Evolutionary conservation across 2,797 vertebrate genomes (phyloP), one percentile per base, ranked within the genome.

Genomic region (Octomys mimax): DNA sequence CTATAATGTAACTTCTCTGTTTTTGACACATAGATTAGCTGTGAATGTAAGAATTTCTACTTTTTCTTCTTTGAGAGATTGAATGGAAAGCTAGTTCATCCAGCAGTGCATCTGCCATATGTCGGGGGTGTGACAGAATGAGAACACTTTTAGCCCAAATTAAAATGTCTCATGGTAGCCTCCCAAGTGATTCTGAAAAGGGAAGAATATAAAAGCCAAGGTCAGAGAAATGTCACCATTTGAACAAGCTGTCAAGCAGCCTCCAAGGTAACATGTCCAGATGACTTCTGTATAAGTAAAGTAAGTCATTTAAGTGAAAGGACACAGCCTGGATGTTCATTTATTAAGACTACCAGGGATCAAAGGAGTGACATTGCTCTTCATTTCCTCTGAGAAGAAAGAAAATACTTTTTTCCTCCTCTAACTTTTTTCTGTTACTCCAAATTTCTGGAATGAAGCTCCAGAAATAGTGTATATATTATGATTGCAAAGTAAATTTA

Each of bases 61-160:
- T 90, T 59, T n/a, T 95, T 61, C 86, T 94, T 97, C 96, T 96
- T 57, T 36, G 13, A 16, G 88, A 28, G 49, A 68, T 22, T 86
- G 92, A 96, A 42, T 80, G 66, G 33, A 70, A 57, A 97, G 28
- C 16, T 39, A 94, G 93, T 97, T 93, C 92, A 87, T 49, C 31
- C 61, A 2, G 28, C 59, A 42, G 2, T 57, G 42, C 0, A n/a
- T n/a, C 85, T 77, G 79, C 92, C 52, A 7, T 92, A 70, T 78
- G 89, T 78, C 1, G 39, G 57, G 91, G 77, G 75, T 85, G 87
- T 95, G 96, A 97, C 95, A 97, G 96, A 97, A 97, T 97, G 96
- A 78, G 96, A 97, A 31, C 95, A 46, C 77, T 95, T 87, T 81
- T 28, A 96, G 91, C 87, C 71, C 90, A 98, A 97, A 97, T 91